Conservation (phyloP, 2,113 vertebrate genomes). For the Cephalopholis sonnerati region DNA sequence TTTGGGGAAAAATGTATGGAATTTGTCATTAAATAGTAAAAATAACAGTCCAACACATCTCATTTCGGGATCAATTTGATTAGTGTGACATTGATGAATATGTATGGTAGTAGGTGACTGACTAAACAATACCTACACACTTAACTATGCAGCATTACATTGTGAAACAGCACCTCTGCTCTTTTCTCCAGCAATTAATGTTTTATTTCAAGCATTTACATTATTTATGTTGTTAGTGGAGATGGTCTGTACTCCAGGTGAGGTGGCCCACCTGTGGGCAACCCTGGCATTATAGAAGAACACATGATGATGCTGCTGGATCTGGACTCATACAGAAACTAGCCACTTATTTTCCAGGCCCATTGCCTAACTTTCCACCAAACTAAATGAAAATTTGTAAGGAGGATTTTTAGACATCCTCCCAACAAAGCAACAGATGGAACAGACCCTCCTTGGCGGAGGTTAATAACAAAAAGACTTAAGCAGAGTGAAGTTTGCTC, state of each 20-base stretch:
- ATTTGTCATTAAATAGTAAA: too few species aligned
- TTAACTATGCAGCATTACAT: too few species aligned
- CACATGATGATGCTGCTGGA: not conserved
- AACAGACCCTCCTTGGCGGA: not conserved
- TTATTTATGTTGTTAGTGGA: not conserved
- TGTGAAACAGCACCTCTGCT: too few species aligned
- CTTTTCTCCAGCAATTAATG: not conserved
- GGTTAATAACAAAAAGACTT: not conserved
- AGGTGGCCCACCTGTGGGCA: not conserved
- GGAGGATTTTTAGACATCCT: not conserved
- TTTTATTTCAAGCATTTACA: not conserved
- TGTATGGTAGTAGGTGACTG: too few species aligned
- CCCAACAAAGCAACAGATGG: not conserved
- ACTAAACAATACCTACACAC: too few species aligned
- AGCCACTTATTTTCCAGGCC: not conserved
- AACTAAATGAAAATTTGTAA: not conserved
- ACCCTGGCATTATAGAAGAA: not conserved
- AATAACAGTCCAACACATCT: too few species aligned
- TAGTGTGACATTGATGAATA: too few species aligned
- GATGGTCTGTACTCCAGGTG: not conserved
- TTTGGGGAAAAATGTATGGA: too few species aligned
- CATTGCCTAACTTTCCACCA: not conserved
- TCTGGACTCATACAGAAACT: not conserved
- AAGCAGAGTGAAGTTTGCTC: not conserved
- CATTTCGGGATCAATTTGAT: too few species aligned